These are phyloP conservation scores for Acrocephalus scirpaceus DNA, from an alignment of 2,797 vertebrate genomes.

Conservation along the genomic window DNA sequence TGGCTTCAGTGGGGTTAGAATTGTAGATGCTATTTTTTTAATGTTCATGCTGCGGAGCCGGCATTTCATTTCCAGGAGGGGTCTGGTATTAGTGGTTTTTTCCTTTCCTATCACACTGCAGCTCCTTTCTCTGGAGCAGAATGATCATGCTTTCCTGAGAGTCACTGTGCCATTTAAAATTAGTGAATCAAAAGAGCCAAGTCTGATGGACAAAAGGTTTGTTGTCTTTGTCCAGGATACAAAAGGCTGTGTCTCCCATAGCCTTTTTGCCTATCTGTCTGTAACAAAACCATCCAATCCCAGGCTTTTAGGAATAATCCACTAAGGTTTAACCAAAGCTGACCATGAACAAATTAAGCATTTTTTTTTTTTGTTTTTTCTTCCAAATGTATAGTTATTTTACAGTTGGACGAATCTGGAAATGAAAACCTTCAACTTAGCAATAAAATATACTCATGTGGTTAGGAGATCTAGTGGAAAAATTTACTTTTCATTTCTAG, in stretches of 20 bases:
- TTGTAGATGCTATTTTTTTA: background rate
- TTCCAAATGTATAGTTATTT: conserved; percentile 34
- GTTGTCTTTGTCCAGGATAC: conserved; percentile 17
- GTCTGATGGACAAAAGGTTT: background rate
- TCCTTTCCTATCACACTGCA: background rate
- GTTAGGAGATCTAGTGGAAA: conserved; percentile 34
- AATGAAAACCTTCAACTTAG: conserved; percentile 57
- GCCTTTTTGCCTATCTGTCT: background rate
- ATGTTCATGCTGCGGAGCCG: background rate
- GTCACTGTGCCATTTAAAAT: conserved; percentile 30
- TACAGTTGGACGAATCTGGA: conserved; percentile 45
- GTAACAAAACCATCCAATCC: background rate
- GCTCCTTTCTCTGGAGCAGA: conserved; percentile 14
- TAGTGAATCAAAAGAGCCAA: background rate
- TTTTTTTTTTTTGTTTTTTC: conserved; percentile 51
- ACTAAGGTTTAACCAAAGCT: conserved; percentile 28
- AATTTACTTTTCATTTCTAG: conserved; percentile 34
- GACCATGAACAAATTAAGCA: conserved; percentile 1
- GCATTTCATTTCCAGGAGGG: conserved; percentile 48
- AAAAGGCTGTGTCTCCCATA: background rate
- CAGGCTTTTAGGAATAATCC: background rate
- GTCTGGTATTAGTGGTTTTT: background rate
- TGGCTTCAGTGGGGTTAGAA: conserved; percentile 7
- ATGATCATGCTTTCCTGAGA: background rate
- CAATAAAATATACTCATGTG: conserved; percentile 20